Evolutionary conservation across 2,113 vertebrate species (phyloP).

Genomic region (Gymnorhina tibicen): DNA sequence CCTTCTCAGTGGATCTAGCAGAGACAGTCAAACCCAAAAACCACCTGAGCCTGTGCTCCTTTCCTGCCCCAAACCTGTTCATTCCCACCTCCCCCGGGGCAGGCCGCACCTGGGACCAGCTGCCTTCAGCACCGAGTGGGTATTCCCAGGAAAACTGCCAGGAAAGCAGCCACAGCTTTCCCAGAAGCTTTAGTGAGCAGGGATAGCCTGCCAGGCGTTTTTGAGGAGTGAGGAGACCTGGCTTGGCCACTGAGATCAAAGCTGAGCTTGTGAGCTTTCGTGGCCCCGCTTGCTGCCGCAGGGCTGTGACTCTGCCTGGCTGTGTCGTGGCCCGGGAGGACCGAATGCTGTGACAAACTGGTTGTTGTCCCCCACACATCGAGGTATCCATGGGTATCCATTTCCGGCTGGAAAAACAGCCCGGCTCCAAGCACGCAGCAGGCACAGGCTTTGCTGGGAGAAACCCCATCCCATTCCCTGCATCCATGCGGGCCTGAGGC

Average conservation of each 20-base stretch:
- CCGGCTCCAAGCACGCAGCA: background rate
- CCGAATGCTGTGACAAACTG: background rate
- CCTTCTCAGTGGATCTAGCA: background rate
- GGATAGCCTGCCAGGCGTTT: background rate
- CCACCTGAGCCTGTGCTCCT: background rate
- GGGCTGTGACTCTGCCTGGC: background rate
- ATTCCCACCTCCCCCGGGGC: background rate
- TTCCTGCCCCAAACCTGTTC: background rate
- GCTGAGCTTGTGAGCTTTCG: background rate
- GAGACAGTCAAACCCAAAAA: background rate
- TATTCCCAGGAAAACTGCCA: background rate
- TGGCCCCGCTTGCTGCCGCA: background rate
- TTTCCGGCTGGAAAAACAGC: background rate
- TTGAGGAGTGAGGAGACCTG: background rate
- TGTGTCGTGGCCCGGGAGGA: background rate
- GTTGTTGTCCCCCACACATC: background rate
- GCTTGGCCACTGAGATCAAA: background rate
- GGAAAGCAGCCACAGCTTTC: background rate
- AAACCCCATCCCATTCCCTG: background rate
- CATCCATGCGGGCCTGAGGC: background rate
- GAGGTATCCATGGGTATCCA: background rate
- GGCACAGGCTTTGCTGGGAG: background rate
- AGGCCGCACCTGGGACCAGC: background rate
- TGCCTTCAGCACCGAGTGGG: background rate
- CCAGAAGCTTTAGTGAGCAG: background rate